A percentile compares a stretch with the other conserved stretches of the same genome.
These are phyloP conservation scores for Beaufortia kweichowensis DNA, from an alignment of 2,113 vertebrate genomes.

Conservation along the genomic window DNA sequence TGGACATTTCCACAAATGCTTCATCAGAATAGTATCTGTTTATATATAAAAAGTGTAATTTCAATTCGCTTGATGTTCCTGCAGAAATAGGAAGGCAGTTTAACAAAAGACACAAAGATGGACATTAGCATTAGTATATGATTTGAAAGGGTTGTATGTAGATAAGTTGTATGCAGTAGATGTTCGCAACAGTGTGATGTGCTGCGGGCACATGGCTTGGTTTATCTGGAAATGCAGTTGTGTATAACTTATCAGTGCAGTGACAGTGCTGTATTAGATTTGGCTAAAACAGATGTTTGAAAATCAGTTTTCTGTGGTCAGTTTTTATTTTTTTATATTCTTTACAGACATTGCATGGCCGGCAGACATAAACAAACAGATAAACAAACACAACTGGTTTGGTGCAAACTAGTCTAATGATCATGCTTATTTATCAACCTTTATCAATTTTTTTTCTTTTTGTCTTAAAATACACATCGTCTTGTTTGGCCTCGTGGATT, in stretches of 20 bases:
- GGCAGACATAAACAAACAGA: background rate
- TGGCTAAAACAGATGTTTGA: conserved; percentile 1
- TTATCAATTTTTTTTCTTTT: background rate
- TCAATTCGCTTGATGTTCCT: no score
- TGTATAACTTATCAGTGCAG: conserved; percentile 3
- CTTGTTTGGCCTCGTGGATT: background rate
- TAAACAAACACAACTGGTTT: background rate
- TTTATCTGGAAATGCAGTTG: background rate
- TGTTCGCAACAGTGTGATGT: background rate
- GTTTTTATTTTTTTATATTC: background rate
- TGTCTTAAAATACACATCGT: background rate
- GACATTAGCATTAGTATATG: background rate
- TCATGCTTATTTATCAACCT: conserved; percentile 1
- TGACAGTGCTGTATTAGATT: conserved; percentile 13
- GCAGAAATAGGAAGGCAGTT: background rate
- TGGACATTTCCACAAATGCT: no score
- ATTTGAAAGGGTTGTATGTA: conserved; percentile 4
- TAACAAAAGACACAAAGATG: background rate
- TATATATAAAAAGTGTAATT: no score
- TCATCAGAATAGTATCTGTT: no score
- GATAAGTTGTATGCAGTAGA: background rate
- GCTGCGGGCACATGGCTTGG: background rate
- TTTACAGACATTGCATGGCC: background rate
- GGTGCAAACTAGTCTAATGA: no score
- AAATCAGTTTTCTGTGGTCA: background rate